Percentiles rank a stretch among this genome's conserved stretches.
Conservation (phyloP, 2,797 vertebrate genomes). For the Melanotaenia pygmaea region DNA sequence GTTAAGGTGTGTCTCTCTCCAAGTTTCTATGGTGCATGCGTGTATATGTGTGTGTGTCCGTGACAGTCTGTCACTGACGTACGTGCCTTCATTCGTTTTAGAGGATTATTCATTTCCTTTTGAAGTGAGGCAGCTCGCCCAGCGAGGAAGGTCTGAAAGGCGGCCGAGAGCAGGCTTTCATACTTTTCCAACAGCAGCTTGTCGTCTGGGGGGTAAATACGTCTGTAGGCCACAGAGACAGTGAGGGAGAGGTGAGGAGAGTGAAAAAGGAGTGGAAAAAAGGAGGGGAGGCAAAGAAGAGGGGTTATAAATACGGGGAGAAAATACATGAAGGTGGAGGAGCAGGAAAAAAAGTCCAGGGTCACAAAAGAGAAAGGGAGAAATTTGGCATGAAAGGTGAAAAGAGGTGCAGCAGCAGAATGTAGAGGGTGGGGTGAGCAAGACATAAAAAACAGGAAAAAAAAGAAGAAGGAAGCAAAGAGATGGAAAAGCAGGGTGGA, state of each 20-base stretch:
- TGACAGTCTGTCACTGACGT: conserved; percentile 77
- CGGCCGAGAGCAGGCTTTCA: conserved; percentile 93
- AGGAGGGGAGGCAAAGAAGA: conserved; percentile 32
- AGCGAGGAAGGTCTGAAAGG: conserved; percentile 98
- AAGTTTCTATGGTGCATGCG: conserved; percentile 48
- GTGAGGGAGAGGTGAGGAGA: conserved; percentile 55
- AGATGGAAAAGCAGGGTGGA: conserved; percentile 29
- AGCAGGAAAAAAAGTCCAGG: conserved; percentile 13
- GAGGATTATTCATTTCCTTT: conserved; percentile 98
- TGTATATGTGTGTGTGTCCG: conserved; percentile 37
- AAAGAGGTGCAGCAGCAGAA: conserved; percentile 38
- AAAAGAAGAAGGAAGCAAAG: conserved; percentile 6
- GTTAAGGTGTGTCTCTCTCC: conserved; percentile 54
- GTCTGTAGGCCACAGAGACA: conserved; percentile 81
- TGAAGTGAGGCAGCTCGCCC: conserved; percentile 98
- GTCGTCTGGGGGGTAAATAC: conserved; percentile 99
- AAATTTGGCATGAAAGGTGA: conserved; percentile 33
- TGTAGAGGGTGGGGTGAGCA: conserved; percentile 6
- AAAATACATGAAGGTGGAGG: conserved; percentile 27
- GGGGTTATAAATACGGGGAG: conserved; percentile 46
- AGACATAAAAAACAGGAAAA: conserved; percentile 20
- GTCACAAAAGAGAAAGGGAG: conserved; percentile 21
- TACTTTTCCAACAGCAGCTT: conserved; percentile 98
- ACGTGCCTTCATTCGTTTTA: conserved; percentile 99
- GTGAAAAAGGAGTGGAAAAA: conserved; percentile 47